Evolutionary conservation across 2,888 invertebrate species (phyloP).

Genomic region (Tromatobia lineatoria): DNA sequence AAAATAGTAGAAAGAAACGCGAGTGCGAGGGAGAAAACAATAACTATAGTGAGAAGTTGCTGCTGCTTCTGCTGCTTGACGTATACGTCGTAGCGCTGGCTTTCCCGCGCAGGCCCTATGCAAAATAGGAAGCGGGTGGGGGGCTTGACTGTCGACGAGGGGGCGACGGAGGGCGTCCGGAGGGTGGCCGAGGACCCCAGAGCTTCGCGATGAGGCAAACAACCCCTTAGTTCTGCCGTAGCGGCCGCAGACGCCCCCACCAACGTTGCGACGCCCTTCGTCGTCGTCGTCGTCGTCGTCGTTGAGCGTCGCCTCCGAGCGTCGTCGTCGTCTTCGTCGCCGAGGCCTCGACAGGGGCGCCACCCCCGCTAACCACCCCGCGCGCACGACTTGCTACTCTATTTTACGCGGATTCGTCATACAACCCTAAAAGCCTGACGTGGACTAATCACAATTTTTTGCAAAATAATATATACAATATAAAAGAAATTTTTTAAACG

Average conservation of each 20-base stretch:
- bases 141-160: conserved; percentile 56
- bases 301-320: conserved; percentile 77
- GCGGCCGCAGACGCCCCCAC: conserved; percentile 85
- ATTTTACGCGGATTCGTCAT: conserved; percentile 41
- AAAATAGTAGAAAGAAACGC: conserved; percentile 33
- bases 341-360: conserved; percentile 62
- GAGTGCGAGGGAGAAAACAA: conserved; percentile 51
- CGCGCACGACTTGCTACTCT: conserved; percentile 39
- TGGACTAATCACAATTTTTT: conserved; percentile 32
- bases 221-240: conserved; percentile 85
- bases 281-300: conserved; percentile 75
- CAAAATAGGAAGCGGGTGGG: conserved; percentile 81
- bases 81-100: conserved; percentile 57
- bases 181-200: conserved; percentile 78
- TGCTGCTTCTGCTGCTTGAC: conserved; percentile 44
- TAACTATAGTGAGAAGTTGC: conserved; percentile 10
- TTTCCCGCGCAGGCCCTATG: conserved; percentile 83
- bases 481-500: not conserved
- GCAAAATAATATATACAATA: not conserved
- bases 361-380: conserved; percentile 49
- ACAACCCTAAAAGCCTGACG: conserved; percentile 39
- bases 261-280: conserved; percentile 80
- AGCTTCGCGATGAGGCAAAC: conserved; percentile 83
- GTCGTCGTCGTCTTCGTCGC: conserved; percentile 70
- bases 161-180: conserved; percentile 68